Evolutionary conservation across 2,797 vertebrate genomes (phyloP).

Genomic region (Xenentodon cancila): DNA sequence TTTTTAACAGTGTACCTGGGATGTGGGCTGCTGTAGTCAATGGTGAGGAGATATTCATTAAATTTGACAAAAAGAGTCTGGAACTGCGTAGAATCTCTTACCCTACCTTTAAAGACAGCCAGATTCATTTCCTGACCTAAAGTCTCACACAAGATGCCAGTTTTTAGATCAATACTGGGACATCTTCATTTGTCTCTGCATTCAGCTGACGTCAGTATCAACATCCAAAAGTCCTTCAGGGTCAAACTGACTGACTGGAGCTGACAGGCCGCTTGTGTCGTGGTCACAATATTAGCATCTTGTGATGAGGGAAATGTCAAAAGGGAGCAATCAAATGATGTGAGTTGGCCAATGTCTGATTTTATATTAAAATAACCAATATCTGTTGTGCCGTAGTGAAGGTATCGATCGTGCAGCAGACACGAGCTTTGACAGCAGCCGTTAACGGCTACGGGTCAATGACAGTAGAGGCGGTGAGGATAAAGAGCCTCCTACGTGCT

Average conservation of each 20-base stretch:
- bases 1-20: too few relatives aligned
- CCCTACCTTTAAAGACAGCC: too few relatives aligned
- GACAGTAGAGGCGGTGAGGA: slow-evolving; percentile 9
- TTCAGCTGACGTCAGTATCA: slow-evolving; percentile 13
- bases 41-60: too few relatives aligned
- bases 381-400: slow-evolving; percentile 25
- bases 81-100: too few relatives aligned
- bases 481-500: slow-evolving; percentile 15
- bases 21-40: too few relatives aligned
- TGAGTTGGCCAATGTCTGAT: not conserved
- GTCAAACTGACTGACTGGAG: slow-evolving; percentile 13
- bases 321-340: not conserved
- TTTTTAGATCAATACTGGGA: not conserved
- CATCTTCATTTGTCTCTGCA: slow-evolving; percentile 18
- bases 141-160: too few relatives aligned
- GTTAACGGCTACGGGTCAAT: slow-evolving; percentile 25
- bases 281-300: slow-evolving; percentile 9
- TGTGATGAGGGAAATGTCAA: not conserved
- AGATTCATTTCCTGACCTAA: too few relatives aligned
- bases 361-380: slow-evolving; percentile 29
- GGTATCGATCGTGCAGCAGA: slow-evolving; percentile 22
- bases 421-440: slow-evolving; percentile 24
- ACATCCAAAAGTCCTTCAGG: slow-evolving; percentile 16
- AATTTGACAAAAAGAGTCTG: too few relatives aligned
- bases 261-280: not conserved